Percentiles rank a stretch among this genome's conserved stretches.
These are phyloP conservation scores for Drosophila quinaria DNA, from an alignment of 2,888 invertebrate species.

Conservation along the genomic window DNA sequence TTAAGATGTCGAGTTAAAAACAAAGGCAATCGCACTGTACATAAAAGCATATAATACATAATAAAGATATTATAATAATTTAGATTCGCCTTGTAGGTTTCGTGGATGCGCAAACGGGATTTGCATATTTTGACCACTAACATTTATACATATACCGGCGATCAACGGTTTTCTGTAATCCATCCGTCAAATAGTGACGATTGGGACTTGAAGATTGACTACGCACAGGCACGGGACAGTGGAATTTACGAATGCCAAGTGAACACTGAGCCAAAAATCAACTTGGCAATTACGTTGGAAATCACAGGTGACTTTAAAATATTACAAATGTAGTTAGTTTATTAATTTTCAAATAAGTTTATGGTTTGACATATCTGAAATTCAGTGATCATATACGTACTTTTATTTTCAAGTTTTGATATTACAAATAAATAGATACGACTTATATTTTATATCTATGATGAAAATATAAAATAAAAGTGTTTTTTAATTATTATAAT, in stretches of 20 bases:
- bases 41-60: slow-evolving; percentile 66
- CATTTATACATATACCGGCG: slow-evolving; percentile 95
- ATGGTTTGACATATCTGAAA: no score
- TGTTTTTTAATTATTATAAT: no score
- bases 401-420: no score
- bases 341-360: no score
- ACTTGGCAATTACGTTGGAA: slow-evolving; percentile 92
- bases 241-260: slow-evolving; percentile 96
- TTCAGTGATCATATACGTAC: no score
- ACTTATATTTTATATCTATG: no score
- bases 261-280: slow-evolving; percentile 95
- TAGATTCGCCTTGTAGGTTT: slow-evolving; percentile 69
- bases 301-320: slow-evolving; percentile 89
- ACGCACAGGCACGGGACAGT: slow-evolving; percentile 93
- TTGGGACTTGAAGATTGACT: slow-evolving; percentile 94
- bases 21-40: slow-evolving; percentile 94
- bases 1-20: slow-evolving; percentile 94
- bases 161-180: slow-evolving; percentile 93
- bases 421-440: no score
- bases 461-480: no score
- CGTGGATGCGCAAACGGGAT: slow-evolving; percentile 86
- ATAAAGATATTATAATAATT: neutral
- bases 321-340: neutral
- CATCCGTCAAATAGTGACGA: slow-evolving; percentile 94
- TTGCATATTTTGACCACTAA: slow-evolving; percentile 94